phyloP scores from a whole-genome alignment of 1,140 invertebrate genomes.

The Diprion similis region DNA sequence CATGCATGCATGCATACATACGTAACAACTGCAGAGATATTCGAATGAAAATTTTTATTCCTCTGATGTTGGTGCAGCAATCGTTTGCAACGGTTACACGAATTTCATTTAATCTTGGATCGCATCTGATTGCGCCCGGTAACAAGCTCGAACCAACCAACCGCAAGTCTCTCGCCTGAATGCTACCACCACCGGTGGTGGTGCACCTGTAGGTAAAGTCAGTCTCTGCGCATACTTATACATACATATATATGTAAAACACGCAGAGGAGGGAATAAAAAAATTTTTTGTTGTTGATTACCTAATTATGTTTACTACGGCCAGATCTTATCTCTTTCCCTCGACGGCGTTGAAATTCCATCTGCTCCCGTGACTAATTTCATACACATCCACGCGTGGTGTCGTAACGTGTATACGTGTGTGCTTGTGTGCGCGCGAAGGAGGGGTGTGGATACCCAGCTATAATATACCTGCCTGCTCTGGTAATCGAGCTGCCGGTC shows the following conservation, averaged over 20 bases:
- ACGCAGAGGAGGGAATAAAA: not conserved
- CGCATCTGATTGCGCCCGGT: too few relatives aligned
- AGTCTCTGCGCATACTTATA: not conserved
- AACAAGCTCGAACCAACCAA: too few relatives aligned
- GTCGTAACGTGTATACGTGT: not conserved
- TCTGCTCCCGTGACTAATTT: conserved; percentile 1
- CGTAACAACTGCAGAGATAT: too few relatives aligned
- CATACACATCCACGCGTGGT: not conserved
- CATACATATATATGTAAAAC: not conserved
- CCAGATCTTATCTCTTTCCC: not conserved
- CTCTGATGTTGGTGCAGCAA: too few relatives aligned
- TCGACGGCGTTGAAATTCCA: not conserved
- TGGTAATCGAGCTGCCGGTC: not conserved
- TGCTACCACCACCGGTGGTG: not conserved
- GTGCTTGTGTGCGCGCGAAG: not conserved
- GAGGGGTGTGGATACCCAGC: not conserved
- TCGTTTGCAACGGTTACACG: too few relatives aligned
- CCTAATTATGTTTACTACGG: not conserved
- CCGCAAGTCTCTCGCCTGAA: not conserved
- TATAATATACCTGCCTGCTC: not conserved
- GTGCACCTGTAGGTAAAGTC: not conserved
- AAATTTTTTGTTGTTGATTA: not conserved
- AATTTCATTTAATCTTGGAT: too few relatives aligned
- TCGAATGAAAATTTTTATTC: too few relatives aligned
- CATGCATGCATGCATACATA: too few relatives aligned